A percentile compares a stretch with the other conserved stretches of the same genome.
phyloP scores from a whole-genome alignment of 2,113 vertebrate genomes.

The Carettochelys insculpta region DNA sequence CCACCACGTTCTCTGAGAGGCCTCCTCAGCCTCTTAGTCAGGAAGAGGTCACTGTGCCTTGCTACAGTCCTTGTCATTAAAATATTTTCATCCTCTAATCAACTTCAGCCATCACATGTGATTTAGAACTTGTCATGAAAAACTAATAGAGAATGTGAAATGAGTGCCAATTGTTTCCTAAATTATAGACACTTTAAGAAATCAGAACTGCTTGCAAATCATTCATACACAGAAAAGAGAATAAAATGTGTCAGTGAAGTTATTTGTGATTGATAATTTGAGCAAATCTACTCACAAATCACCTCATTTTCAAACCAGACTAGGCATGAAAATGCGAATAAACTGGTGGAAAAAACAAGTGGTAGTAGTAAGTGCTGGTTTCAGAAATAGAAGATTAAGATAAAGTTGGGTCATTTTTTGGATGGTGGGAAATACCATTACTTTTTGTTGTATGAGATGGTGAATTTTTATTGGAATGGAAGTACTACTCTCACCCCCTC shows the following conservation, averaged over 20 bases:
- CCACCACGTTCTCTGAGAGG: too few species aligned
- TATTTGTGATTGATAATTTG: not conserved
- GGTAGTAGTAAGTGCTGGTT: not conserved
- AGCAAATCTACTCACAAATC: not conserved
- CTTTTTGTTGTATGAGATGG: not conserved
- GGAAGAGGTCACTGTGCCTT: too few species aligned
- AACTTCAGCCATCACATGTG: not conserved
- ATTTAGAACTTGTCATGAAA: not conserved
- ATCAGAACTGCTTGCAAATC: not conserved
- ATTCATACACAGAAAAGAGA: not conserved
- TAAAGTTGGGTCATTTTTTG: not conserved
- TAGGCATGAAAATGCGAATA: not conserved
- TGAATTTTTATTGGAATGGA: not conserved
- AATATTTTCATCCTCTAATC: not conserved
- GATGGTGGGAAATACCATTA: not conserved
- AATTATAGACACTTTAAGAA: not conserved
- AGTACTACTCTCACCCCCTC: not conserved
- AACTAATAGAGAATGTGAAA: not conserved
- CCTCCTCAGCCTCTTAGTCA: too few species aligned
- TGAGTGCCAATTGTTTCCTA: not conserved
- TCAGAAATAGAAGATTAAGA: not conserved
- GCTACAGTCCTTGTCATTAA: not conserved
- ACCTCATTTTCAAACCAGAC: not conserved
- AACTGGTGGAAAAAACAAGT: fast-evolving
- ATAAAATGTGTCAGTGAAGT: not conserved